phyloP scores from a whole-genome alignment of 1,140 invertebrate genomes.

The Idris sp. region DNA sequence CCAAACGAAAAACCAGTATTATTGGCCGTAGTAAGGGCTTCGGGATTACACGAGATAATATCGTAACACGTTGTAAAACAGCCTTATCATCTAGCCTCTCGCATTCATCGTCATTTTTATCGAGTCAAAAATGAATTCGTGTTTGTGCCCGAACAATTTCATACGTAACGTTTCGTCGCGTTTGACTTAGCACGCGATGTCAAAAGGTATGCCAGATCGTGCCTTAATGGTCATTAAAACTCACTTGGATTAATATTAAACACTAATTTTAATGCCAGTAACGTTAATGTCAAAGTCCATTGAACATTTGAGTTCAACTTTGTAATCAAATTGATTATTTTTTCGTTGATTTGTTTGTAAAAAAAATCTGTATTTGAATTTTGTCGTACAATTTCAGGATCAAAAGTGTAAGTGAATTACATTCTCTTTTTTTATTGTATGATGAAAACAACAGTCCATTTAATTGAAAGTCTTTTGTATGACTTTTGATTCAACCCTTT shows the following conservation, averaged over 20 bases:
- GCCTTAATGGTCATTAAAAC: slow-evolving; percentile 52
- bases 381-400: too few relatives aligned
- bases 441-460: too few relatives aligned
- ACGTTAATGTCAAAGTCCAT: too few relatives aligned
- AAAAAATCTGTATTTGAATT: background rate
- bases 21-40: slow-evolving; percentile 50
- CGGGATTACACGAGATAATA: slow-evolving; percentile 68
- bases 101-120: slow-evolving; percentile 63
- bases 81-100: slow-evolving; percentile 61
- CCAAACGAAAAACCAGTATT: slow-evolving; percentile 63
- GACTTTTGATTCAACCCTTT: background rate
- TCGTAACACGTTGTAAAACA: slow-evolving; percentile 64
- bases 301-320: too few relatives aligned
- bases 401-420: too few relatives aligned
- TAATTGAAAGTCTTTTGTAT: background rate
- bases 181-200: slow-evolving; percentile 58
- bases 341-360: background rate
- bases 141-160: slow-evolving; percentile 54
- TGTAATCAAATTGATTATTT: too few relatives aligned
- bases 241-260: slow-evolving; percentile 45
- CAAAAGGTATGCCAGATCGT: slow-evolving; percentile 31
- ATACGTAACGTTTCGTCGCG: slow-evolving; percentile 54
- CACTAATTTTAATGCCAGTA: slow-evolving; percentile 27
- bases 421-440: too few relatives aligned
- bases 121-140: slow-evolving; percentile 51